Base-by-base conservation (phyloP, 2,113 vertebrate genomes). In the Callionymus lyra region DNA sequence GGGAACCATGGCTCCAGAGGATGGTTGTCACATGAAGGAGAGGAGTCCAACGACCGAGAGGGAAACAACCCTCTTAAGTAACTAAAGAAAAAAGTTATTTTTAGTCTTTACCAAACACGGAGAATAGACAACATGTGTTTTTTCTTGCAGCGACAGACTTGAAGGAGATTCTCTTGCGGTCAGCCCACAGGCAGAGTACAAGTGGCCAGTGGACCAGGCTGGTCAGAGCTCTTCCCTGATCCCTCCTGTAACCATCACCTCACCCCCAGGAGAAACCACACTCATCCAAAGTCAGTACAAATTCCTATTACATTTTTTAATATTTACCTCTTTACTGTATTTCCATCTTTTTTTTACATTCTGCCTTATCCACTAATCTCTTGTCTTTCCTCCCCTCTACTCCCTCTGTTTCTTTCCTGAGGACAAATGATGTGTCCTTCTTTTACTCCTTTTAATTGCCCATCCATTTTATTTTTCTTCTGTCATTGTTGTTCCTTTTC, bases 211-310 rank as follows among this genome's bases (percentile, higher is more conserved):
- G 21, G 21, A 86, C 10, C 85, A 87, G 57, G 79, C 84, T 0
- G 68, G 82, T 34, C 86, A 89, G 34, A 84, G 82, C 38, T 47
- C 85, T 16, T 82, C 88, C 60, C 88, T 84, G 65, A 85, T 92
- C 59, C 94, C 21, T 27, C 21, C 93, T 0, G 93, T 91, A 41
- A 90, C 85, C 1, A 71, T 90, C 80, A 90, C 87, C 0, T 86
- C 50, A 5, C 77, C 79, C 1, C 77, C 74, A 1, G 70, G 74
- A 33, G 75, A 80, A 9, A 80, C 72, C 35, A 78, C 70, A 47
- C 41, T 82, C 45, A 77, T 82, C 40, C 64, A 74, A 16, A 78
- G 80, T 82, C 37, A 76, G 74, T 43, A 13, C 2, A 5, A 15
- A n/a, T 8, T 16, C 14, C 11, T 11, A 31, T 44, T 27, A 27